Base-by-base conservation (phyloP, 2,113 vertebrate genomes). In the Calyptommatus sinebrachiatus region DNA sequence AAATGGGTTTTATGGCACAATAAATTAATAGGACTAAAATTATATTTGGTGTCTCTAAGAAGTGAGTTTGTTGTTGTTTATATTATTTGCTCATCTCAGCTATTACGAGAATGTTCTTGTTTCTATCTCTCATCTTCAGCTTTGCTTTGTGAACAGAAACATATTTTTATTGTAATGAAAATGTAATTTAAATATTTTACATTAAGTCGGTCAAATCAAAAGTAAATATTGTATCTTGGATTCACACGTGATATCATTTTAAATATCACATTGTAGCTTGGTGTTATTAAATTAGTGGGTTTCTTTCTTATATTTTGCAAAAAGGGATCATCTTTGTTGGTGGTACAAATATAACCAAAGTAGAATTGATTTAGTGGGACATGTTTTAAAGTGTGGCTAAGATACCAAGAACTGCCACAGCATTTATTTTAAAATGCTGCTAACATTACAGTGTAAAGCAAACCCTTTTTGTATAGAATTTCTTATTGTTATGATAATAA, bases 1-100 rank as follows among this genome's bases (percentile, higher is more conserved):
- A 88, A 80, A 89, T 75, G 24, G 68, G 71, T 84, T 48, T 77
- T 88, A 78, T 61, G 4, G 2, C 63, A 75, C 5, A 73, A 11
- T 88, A 71, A 73, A 84, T 79, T 70, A 50, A 12, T 87, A 85
- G 89, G 94, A 61, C 74, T 80, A 77, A 79, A 8, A 48, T 79
- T 78, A 84, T 45, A 78, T 65, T 77, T 8, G 72, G 1, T 28
- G 78, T 84, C 77, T 81, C 84, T 80, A 78, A 68, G 1, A 86
- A 0, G 8, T 8, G 66, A 50, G 12, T 14, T 1, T 1, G 0
- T 57, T 41, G 35, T 41, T 41, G 35, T 5, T 2, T 85, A 41
- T 85, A 73, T 75, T 71, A 69, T 48, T 72, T 21, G 48, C 63
- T 78, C 26, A n/a, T 0, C 83, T 5, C 80, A 77, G 48, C 77